Evolutionary conservation across 2,888 invertebrate species (phyloP).

Genomic region (Galerucella nymphaeae): DNA sequence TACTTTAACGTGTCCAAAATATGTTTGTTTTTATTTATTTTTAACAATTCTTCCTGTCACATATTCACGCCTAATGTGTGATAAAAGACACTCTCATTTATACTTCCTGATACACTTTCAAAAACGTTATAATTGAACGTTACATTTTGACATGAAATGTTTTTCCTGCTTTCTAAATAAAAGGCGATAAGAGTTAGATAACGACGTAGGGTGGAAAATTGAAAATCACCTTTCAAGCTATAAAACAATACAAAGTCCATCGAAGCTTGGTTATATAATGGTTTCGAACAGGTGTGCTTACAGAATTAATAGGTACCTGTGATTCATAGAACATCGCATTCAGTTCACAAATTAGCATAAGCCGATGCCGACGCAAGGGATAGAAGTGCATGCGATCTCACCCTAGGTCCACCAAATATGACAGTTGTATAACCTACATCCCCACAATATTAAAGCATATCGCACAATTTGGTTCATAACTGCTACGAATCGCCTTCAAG

Average conservation of each 20-base stretch:
- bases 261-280: slow-evolving; percentile 37
- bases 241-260: slow-evolving; percentile 39
- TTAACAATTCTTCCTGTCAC: not conserved
- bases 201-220: slow-evolving; percentile 34
- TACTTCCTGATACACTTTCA: slow-evolving; percentile 19
- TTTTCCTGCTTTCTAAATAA: slow-evolving; percentile 37
- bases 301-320: slow-evolving; percentile 46
- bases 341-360: slow-evolving; percentile 53
- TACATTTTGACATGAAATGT: slow-evolving; percentile 32
- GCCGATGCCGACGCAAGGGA: slow-evolving; percentile 42
- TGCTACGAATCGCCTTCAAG: not conserved
- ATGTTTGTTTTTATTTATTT: not conserved
- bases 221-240: slow-evolving; percentile 35
- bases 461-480: slow-evolving; percentile 22
- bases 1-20: not conserved
- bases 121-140: slow-evolving; percentile 25
- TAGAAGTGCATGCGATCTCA: slow-evolving; percentile 32
- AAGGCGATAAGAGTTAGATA: slow-evolving; percentile 39
- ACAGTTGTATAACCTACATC: slow-evolving; percentile 45
- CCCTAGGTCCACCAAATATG: slow-evolving; percentile 41
- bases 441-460: slow-evolving; percentile 37
- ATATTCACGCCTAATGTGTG: slow-evolving; percentile 2
- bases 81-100: slow-evolving; percentile 11
- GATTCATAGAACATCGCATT: slow-evolving; percentile 50
- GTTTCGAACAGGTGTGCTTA: slow-evolving; percentile 47